phyloP scores from a whole-genome alignment of 2,888 invertebrate genomes.

The Digitonthophagus gazella region DNA sequence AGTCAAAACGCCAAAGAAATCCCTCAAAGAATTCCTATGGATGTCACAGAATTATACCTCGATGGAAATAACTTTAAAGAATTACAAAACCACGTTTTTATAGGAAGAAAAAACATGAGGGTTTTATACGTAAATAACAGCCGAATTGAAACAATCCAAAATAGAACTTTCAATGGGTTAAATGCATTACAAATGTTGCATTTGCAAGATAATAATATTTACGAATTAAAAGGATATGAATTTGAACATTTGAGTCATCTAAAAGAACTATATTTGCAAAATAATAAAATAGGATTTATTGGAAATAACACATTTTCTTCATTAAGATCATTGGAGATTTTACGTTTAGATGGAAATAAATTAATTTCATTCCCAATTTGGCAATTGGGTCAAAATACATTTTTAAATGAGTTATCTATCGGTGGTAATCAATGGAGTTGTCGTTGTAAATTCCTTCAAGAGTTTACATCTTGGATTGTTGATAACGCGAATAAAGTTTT shows the following conservation, averaged over 20 bases:
- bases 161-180: constrained; percentile 86
- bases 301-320: constrained; percentile 78
- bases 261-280: constrained; percentile 80
- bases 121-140: constrained; percentile 84
- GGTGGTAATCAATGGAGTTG: constrained; percentile 89
- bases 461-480: constrained; percentile 77
- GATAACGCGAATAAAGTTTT: constrained; percentile 78
- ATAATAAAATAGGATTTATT: constrained; percentile 77
- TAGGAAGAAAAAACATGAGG: constrained; percentile 85
- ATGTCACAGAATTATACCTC: constrained; percentile 88
- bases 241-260: constrained; percentile 78
- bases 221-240: constrained; percentile 77
- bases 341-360: constrained; percentile 82
- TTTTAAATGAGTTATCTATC: constrained; percentile 72
- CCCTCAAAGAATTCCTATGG: constrained; percentile 87
- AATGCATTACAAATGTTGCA: constrained; percentile 76
- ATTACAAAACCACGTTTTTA: constrained; percentile 83
- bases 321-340: constrained; percentile 72
- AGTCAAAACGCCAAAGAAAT: constrained; percentile 74
- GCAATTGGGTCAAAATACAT: constrained; percentile 67
- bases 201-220: constrained; percentile 80
- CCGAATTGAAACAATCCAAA: constrained; percentile 79
- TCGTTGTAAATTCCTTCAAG: constrained; percentile 84
- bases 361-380: constrained; percentile 78
- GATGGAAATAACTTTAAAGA: constrained; percentile 87